A percentile compares a stretch with the other conserved stretches of the same genome.
Evolutionary conservation across 2,113 vertebrate species (phyloP).

Genomic region (Benitochromis conjunctus): DNA sequence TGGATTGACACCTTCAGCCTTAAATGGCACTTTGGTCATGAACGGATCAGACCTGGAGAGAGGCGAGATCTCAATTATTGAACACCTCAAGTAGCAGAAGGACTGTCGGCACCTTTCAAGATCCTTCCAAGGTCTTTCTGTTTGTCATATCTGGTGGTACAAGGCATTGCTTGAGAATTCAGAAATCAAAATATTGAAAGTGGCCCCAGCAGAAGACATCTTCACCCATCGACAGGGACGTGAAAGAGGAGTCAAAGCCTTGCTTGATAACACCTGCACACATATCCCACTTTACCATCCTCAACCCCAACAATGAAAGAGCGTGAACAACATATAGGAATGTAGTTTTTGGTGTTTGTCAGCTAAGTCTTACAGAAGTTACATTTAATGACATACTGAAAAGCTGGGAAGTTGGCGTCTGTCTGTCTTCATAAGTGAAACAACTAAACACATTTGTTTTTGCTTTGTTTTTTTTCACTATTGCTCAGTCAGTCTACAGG

Average conservation of each 20-base stretch:
- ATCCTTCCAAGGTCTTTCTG: neutral
- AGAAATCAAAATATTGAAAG: neutral
- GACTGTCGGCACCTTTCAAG: neutral
- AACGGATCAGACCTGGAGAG: constrained; percentile 83
- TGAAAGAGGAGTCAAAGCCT: neutral
- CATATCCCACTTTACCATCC: neutral
- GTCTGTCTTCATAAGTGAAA: neutral
- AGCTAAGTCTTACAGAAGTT: neutral
- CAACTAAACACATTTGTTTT: neutral
- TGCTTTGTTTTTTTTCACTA: neutral
- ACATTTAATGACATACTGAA: neutral
- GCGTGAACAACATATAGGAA: neutral
- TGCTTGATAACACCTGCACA: neutral
- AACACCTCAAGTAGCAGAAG: constrained; percentile 81
- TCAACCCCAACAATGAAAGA: neutral
- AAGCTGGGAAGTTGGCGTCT: neutral
- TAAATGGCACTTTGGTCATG: constrained; percentile 83
- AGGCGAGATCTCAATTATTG: constrained; percentile 84
- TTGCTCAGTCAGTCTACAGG: neutral
- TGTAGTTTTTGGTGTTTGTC: neutral
- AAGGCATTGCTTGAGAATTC: neutral
- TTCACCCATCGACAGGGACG: neutral
- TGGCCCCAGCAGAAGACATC: neutral
- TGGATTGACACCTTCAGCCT: constrained; percentile 44
- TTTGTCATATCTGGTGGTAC: neutral